Evolutionary conservation across 1,140 invertebrate species (phyloP), one percentile per base, ranked within the genome.

Genomic region (Brachionus calyciflorus): DNA sequence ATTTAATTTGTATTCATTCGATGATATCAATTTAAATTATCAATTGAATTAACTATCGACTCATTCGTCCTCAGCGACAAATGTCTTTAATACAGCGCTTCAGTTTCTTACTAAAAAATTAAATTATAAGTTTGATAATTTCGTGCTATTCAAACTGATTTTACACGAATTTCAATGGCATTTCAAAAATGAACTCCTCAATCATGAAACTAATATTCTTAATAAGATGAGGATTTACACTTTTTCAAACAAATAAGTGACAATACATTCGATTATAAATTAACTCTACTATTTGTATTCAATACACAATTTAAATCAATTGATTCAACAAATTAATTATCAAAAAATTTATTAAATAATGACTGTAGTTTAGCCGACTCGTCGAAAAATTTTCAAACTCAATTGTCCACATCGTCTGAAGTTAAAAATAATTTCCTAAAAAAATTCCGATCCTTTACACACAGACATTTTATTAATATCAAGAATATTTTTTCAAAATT

Each of bases 401-500:
- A 70, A 46, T 17, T 70, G 24, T 51, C 48, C 33, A 6, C 19
- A 2, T 60, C 37, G 28, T 33, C 37, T 33, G 28, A 26, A 7
- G 55, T 33, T 19, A 60, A 17, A 17, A 60, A 60, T 17, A 28
- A 37, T 40, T 60, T 60, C n/a, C 12, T 33, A 60, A 17, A 60
- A 60, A 60, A 60, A 60, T 19, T 60, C 55, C 2, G 55, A 60
- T 44, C 21, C 60, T 3, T 12, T 24, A 14, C 40, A 44, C 5
- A 14, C 37, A 3, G 60, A 65, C 24, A 41, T 41, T n/a, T 44
- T 65, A 17, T 28, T 44, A 5, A 21, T 65, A 41, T 65, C 60
- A 14, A 49, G 69, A 21, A 73, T 73, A 21, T 73, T 73, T 41
- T 73, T 73, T 33, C 69, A 73, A 73, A 73, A 73, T 41, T 24